These are phyloP conservation scores for Antedon bifida DNA, from an alignment of 35 echinoderm and acorn worm genomes.

Conservation along the genomic window DNA sequence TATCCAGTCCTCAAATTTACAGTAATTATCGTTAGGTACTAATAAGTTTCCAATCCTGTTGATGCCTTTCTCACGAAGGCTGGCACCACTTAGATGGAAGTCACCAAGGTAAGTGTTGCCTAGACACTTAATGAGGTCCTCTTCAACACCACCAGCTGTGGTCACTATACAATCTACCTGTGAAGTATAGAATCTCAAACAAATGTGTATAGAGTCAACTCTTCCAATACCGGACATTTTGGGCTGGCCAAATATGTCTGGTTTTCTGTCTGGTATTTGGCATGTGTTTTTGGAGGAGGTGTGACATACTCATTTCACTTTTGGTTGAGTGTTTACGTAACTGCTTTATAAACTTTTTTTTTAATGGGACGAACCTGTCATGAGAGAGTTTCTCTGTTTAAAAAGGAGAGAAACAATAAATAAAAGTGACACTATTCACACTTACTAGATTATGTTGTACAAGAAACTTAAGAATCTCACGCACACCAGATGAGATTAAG, in stretches of 20 bases:
- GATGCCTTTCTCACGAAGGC: constrained; percentile 59
- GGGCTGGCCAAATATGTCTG: not conserved
- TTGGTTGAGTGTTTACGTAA: no score
- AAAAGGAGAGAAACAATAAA: no score
- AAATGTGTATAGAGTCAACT: not conserved
- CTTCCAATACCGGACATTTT: no score
- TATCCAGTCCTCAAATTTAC: constrained; percentile 93
- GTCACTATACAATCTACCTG: constrained; percentile 91
- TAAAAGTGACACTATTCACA: no score
- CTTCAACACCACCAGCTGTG: constrained; percentile 77
- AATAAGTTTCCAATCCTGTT: constrained; percentile 88
- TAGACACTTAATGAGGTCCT: constrained; percentile 91
- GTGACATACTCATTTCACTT: no score
- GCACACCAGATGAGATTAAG: constrained; percentile 72
- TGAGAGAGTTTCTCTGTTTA: no score
- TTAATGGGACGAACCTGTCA: no score
- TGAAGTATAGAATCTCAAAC: not conserved
- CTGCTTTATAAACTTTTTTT: no score
- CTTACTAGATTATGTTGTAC: constrained; percentile 88
- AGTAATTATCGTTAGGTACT: constrained; percentile 89
- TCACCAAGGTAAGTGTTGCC: constrained; percentile 63
- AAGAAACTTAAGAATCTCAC: constrained; percentile 64
- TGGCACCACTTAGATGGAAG: constrained; percentile 51
- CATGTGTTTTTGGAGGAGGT: no score
- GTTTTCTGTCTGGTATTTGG: no score